Evolutionary conservation across 64 coral and sea anemone genomes (phyloP).

Genomic region (Acropora yongei): DNA sequence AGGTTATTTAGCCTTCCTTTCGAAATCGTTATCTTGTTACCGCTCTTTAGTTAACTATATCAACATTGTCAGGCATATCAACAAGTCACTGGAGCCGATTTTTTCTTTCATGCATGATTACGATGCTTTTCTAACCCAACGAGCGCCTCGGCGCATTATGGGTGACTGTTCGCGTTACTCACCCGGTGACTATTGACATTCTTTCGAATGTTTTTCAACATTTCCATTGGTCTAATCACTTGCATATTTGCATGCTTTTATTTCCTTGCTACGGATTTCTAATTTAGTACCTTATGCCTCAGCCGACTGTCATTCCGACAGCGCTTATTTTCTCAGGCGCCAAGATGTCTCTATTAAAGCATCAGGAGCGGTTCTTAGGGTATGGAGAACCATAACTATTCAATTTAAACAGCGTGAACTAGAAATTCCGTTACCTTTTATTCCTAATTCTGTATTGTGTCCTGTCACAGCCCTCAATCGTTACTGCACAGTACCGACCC

Average conservation of each 20-base stretch:
- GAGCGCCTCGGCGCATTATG: conserved; percentile 31
- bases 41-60: conserved; percentile 35
- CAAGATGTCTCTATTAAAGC: conserved; percentile 27
- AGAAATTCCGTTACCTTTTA: conserved; percentile 14
- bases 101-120: conserved; percentile 44
- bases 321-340: conserved; percentile 10
- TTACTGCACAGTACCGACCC: neutral
- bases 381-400: conserved; percentile 30
- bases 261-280: conserved; percentile 40
- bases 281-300: conserved; percentile 26
- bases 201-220: conserved; percentile 27
- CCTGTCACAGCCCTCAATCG: conserved; percentile 18
- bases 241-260: conserved; percentile 50
- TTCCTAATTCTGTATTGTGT: conserved; percentile 11
- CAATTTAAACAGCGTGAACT: conserved; percentile 24
- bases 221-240: conserved; percentile 31
- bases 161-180: conserved; percentile 28
- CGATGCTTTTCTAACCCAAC: conserved; percentile 33
- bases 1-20: too few species aligned
- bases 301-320: conserved; percentile 2
- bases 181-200: conserved; percentile 43
- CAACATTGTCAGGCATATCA: conserved; percentile 48
- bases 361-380: neutral
- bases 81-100: conserved; percentile 35
- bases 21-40: too few species aligned